phyloP scores from a whole-genome alignment of 2,113 vertebrate genomes.

The Saccopteryx leptura region DNA sequence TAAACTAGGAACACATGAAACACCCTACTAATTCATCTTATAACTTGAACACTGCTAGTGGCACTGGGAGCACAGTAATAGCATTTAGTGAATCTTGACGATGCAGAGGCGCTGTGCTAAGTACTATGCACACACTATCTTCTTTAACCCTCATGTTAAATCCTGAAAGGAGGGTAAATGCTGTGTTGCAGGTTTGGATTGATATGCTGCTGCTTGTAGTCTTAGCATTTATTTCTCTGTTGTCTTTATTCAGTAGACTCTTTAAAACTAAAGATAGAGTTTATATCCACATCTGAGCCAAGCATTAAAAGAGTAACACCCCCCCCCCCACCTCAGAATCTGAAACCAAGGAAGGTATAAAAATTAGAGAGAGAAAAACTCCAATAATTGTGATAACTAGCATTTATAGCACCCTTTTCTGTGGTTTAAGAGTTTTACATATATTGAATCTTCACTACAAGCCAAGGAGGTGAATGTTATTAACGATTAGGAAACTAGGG shows the following conservation, averaged over 20 bases:
- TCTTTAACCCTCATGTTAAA: background rate
- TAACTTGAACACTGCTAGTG: background rate
- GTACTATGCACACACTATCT: background rate
- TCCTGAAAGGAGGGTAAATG: background rate
- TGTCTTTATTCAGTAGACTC: background rate
- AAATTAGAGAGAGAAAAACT: background rate
- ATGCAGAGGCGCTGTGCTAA: background rate
- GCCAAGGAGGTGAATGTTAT: background rate
- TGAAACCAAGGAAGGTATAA: constrained; percentile 8
- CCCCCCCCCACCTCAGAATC: background rate
- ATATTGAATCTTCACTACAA: constrained; percentile 1
- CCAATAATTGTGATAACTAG: background rate
- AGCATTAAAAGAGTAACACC: background rate
- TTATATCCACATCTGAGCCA: background rate
- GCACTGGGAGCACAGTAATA: background rate
- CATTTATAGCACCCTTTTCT: background rate
- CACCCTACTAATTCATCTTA: background rate
- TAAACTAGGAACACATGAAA: constrained; percentile 37
- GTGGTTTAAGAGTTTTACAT: background rate
- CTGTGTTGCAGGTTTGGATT: background rate
- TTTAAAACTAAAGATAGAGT: constrained; percentile 15
- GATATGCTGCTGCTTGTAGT: background rate
- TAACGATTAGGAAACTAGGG: background rate
- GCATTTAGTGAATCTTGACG: background rate
- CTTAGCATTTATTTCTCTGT: background rate